phyloP scores from a whole-genome alignment of 2,888 invertebrate species.

The Anagyrus pseudococci region DNA sequence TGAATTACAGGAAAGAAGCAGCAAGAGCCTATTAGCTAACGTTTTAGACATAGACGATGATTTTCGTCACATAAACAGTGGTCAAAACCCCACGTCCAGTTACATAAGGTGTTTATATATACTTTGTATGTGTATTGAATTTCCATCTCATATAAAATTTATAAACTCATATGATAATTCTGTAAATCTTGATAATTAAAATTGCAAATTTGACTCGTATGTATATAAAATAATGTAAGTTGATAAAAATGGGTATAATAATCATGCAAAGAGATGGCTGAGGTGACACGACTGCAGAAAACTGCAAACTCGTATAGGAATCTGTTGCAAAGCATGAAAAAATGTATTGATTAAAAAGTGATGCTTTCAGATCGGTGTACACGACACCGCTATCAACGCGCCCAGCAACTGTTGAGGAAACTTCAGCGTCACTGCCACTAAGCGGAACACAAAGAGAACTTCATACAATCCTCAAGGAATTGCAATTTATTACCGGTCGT shows the following conservation, averaged over 20 bases:
- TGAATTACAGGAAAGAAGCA: constrained; percentile 92
- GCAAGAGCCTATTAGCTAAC: constrained; percentile 92
- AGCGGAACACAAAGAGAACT: constrained; percentile 83
- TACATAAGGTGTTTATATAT: constrained; percentile 54
- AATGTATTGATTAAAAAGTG: not conserved
- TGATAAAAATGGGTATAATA: too few relatives aligned
- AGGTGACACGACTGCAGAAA: too few relatives aligned
- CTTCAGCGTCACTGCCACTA: constrained; percentile 64
- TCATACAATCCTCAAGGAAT: constrained; percentile 88
- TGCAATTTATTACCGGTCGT: constrained; percentile 92
- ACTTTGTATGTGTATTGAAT: too few relatives aligned
- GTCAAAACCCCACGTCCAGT: constrained; percentile 47
- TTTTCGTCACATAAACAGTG: constrained; percentile 78
- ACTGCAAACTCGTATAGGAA: too few relatives aligned
- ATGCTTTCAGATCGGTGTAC: constrained; percentile 50
- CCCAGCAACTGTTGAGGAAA: constrained; percentile 80
- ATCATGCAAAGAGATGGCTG: too few relatives aligned
- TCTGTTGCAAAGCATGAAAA: not conserved
- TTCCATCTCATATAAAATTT: too few relatives aligned
- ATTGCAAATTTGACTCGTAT: too few relatives aligned
- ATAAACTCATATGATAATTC: too few relatives aligned
- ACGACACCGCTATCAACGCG: constrained; percentile 60
- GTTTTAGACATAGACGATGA: constrained; percentile 96
- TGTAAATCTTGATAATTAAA: too few relatives aligned
- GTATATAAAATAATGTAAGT: too few relatives aligned